Base-by-base conservation (phyloP, 1,140 invertebrate genomes). In the Drosophila fuyamai region DNA sequence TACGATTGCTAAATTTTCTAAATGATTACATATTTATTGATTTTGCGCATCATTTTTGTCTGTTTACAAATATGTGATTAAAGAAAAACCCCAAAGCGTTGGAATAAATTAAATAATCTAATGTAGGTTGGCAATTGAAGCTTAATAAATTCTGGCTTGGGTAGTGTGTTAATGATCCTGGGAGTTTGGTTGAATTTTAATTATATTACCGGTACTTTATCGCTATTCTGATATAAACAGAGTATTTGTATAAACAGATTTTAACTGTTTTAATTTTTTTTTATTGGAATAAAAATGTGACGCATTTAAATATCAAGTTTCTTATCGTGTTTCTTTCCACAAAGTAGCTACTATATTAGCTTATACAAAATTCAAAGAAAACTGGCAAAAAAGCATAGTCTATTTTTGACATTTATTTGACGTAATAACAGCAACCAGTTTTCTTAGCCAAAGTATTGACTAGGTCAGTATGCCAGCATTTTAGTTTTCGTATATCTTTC, bases 381-480 rank as follows among this genome's bases (percentile, higher is more conserved):
- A 41, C 18, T 47, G 46, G 41, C 18, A 32, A 47, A 6, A 50
- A 71, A 32, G 46, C 44, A 66, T 53, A 23, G 32, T 36, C 16
- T 53, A 18, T 48, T 72, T 80, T 67, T 59, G 13, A 36, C 55
- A 61, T 23, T 14, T 60, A 46, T 65, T 62, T 76, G 36, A 57
- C 78, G 36, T 36, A 73, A 41, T 48, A 41, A 23, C 44, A 7
- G 29, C 62, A 84, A 88, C 81, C 73, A 56, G 81, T 84, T 84
- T 79, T 50, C 23, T 16, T 60, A 38, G 67, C 56, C 27, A 46
- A 62, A 40, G 48, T 65, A 65, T 78, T 72, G 71, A 88, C 79
- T 88, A 68, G 82, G 82, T 86, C 83, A 86, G 84, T 86, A 53
- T 70, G 65, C 75, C 61, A 53, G 41, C 41, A 67, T 63, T n/a